Evolutionary conservation across 1,140 invertebrate genomes (phyloP).

Genomic region (Formica exsecta): DNA sequence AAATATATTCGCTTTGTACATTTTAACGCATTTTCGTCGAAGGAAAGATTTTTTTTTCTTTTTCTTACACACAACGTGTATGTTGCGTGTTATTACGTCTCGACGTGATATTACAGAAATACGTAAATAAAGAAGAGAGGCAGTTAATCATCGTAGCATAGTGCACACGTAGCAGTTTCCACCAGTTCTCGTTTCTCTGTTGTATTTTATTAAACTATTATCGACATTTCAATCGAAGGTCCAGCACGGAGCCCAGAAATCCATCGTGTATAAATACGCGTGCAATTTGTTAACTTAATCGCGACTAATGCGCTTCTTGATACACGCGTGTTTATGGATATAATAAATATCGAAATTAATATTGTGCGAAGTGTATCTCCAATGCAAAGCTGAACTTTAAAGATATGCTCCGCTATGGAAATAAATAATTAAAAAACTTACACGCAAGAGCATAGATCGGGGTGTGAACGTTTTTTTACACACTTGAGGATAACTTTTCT

Average conservation of each 20-base stretch:
- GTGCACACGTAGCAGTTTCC: slow-evolving; percentile 5
- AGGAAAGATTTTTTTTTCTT: slow-evolving; percentile 7
- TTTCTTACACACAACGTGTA: slow-evolving; percentile 10
- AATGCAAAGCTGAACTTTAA: slow-evolving; percentile 25
- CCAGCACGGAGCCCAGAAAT: background rate
- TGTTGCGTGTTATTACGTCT: slow-evolving; percentile 36
- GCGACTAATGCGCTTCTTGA: background rate
- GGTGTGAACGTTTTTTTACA: background rate
- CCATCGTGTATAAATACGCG: background rate
- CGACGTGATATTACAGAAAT: slow-evolving; percentile 54
- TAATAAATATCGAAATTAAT: slow-evolving; percentile 38
- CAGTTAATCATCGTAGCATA: slow-evolving; percentile 47
- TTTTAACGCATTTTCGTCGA: slow-evolving; percentile 52
- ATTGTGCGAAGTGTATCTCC: slow-evolving; percentile 2
- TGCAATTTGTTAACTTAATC: slow-evolving; percentile 19
- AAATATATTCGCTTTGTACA: slow-evolving; percentile 62
- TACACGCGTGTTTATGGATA: background rate
- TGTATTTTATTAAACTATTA: slow-evolving; percentile 16
- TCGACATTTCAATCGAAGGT: background rate
- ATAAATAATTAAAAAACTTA: slow-evolving; percentile 34
- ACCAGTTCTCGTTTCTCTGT: background rate
- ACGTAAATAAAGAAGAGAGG: slow-evolving; percentile 49
- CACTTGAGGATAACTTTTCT: slow-evolving; percentile 7
- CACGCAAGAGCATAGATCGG: background rate
- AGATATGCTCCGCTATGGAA: slow-evolving; percentile 28